These are phyloP conservation scores for Aelia acuminata DNA, from an alignment of 2,888 invertebrate species.

Conservation along the genomic window DNA sequence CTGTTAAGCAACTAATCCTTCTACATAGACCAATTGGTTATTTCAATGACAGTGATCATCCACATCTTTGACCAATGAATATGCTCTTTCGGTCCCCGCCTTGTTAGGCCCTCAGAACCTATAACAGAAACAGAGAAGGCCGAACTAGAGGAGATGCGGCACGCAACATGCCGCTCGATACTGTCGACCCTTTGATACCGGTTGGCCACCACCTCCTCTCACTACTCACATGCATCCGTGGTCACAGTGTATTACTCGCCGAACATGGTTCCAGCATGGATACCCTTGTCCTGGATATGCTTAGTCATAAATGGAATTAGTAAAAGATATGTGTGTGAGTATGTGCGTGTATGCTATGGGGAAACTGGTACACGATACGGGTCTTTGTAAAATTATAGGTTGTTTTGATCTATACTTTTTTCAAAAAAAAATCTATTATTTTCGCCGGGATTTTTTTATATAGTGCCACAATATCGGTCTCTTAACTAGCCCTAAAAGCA, in stretches of 20 bases:
- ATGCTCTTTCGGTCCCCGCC: background rate
- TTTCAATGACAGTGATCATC: background rate
- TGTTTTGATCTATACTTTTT: too few relatives aligned
- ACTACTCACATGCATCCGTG: background rate
- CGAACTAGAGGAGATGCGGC: constrained; percentile 25
- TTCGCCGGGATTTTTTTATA: too few relatives aligned
- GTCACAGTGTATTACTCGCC: background rate
- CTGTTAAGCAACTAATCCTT: background rate
- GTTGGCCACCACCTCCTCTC: background rate
- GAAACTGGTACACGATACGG: too few relatives aligned
- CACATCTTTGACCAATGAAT: background rate
- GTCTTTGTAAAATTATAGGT: too few relatives aligned
- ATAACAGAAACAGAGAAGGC: background rate
- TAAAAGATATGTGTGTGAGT: too few relatives aligned
- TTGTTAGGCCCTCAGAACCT: background rate
- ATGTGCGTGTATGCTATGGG: too few relatives aligned
- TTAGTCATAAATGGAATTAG: background rate
- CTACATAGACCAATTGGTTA: background rate
- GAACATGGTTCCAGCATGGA: background rate
- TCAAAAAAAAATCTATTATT: too few relatives aligned
- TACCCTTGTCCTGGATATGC: too few relatives aligned
- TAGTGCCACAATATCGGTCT: too few relatives aligned
- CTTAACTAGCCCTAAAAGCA: too few relatives aligned
- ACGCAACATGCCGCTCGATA: constrained; percentile 33
- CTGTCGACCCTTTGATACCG: background rate